Conservation (phyloP, 2,797 vertebrate genomes). For the Lateolabrax maculatus region DNA sequence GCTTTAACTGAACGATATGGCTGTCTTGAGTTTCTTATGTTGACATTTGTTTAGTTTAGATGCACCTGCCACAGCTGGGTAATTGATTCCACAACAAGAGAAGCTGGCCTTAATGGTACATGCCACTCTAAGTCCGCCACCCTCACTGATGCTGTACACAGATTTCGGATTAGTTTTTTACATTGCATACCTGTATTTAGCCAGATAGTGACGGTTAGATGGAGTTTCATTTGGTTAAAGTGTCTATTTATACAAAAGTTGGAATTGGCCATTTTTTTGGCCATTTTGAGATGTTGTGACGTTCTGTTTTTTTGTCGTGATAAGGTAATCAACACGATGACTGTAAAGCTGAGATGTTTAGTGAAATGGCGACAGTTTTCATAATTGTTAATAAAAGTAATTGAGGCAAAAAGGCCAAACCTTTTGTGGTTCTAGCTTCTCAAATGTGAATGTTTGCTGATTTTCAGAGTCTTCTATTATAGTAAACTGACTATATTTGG, state of each 20-base stretch:
- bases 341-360: background rate
- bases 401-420: background rate
- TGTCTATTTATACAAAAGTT: background rate
- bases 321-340: background rate
- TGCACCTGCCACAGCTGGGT: background rate
- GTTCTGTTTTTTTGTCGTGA: background rate
- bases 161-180: background rate
- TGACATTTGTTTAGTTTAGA: background rate
- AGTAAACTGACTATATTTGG: background rate
- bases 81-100: background rate
- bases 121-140: background rate
- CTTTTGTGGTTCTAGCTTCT: background rate
- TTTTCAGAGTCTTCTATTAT: background rate
- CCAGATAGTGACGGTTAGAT: background rate
- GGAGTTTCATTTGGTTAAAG: background rate
- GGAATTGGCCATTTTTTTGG: background rate
- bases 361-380: background rate
- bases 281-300: background rate
- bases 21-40: no score
- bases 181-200: background rate
- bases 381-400: rapidly evolving
- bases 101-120: background rate
- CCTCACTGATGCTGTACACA: background rate
- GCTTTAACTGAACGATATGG: no score
- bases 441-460: background rate